Evolutionary conservation across 2,888 invertebrate species (phyloP), one percentile per base, ranked within the genome.

Genomic region (Acleris holmiana): DNA sequence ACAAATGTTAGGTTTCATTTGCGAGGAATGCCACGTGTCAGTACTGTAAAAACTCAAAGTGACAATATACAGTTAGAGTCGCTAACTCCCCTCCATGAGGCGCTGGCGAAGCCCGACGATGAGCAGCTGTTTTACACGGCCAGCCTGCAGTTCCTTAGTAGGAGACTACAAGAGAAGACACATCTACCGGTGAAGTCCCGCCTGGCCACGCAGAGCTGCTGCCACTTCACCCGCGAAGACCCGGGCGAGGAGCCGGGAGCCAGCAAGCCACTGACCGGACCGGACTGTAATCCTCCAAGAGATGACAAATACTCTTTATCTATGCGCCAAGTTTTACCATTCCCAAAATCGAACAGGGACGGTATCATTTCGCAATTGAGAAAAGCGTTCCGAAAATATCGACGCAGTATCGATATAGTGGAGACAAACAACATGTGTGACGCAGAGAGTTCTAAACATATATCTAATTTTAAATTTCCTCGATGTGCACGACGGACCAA

Each of bases 301-400:
- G 55, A 48, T n/a, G 66, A 73, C 13, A 68, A 66, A 44, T 67
- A 73, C 3, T 79, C 81, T 17, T 71, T 91, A 19, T 80, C 87
- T 6, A 88, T 91, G 83, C 78, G 83, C 50, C 85, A 89, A 80
- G 78, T 91, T n/a, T 71, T 91, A 51, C 89, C 89, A 2, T 89
- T 84, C 67, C 91, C 91, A 2, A 90, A 88, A 72, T 77, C 85
- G 1, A 83, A 70, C 51, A 86, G 76, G 58, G 75, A 80, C 21
- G 76, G 79, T 61, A 83, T 89, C 56, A 76, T 89, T 2, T 69
- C 76, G 18, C 82, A 85, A 23, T 65, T 91, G 10, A 79, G 74
- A 64, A 84, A 84, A 44, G 79, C 80, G 10, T 82, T 89, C 57
- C 77, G 79, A 29, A 86, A 80, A 65, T 79, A 73, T 66, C 79